Base-by-base conservation (phyloP, 2,113 vertebrate species). In the Bujurquina vittata region DNA sequence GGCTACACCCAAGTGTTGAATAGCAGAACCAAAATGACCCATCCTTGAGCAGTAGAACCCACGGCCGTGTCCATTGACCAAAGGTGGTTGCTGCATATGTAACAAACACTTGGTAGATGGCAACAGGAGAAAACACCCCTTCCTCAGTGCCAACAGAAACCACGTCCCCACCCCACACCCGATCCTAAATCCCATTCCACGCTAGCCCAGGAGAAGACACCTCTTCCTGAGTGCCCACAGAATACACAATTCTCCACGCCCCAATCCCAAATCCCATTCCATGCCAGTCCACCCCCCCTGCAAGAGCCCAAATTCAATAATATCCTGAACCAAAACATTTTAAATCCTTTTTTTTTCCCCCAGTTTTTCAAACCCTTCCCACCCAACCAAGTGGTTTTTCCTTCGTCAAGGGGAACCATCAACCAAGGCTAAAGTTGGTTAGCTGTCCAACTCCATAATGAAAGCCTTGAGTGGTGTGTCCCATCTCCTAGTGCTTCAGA, bases 401-500 rank as follows among this genome's bases (percentile, higher is more conserved):
- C 88, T 87, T 87, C 89, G 75, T 84, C 79, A 52, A 65, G 83
- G 84, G 91, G 85, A 80, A 88, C 76, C 79, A 85, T 84, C 90
- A 89, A 77, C 76, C 81, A 81, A 87, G 85, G 87, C 84, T 33
- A 81, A 88, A 49, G 85, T 75, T 78, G 81, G 83, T 77, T 43
- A 84, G 75, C 81, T 72, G 52, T 63, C 77, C 76, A 33, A 4
- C 43, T 77, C 35, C 52, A 59, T 9, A 35, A 26, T 20, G 46
- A 79, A 80, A 80, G 88, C 90, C 92, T 92, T 8, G 43, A 93
- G 91, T 94, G 94, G 92, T 87, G 87, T 73, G 87, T 91, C 90
- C 92, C 81, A 1, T 91, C 86, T 93, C 74, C 62, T 77, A 94
- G 94, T 93, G 93, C 84, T 84, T 92, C 84, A 88, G 80, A 89